A percentile compares a stretch with the other conserved stretches of the same genome.
These are phyloP conservation scores for Acanthiza pusilla DNA, from an alignment of 2,797 vertebrate species.

Conservation along the genomic window DNA sequence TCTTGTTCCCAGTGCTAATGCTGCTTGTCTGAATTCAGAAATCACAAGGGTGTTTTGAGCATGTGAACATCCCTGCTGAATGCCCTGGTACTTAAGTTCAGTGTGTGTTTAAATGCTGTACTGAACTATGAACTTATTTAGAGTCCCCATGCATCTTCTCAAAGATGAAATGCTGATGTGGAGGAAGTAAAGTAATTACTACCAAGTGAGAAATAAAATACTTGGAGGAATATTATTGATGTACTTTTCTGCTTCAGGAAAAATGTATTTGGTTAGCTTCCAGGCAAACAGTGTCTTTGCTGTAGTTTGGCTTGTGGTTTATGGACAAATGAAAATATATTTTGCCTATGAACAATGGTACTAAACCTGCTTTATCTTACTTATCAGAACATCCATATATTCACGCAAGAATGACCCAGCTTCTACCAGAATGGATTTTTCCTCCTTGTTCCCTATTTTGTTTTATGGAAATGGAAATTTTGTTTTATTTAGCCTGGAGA, in stretches of 20 bases:
- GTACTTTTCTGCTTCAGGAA: not conserved
- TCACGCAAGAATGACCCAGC: not conserved
- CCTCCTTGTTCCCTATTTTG: not conserved
- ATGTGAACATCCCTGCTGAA: not conserved
- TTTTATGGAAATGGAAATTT: not conserved
- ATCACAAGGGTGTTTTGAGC: not conserved
- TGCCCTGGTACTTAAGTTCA: not conserved
- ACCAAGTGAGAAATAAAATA: constrained; percentile 17
- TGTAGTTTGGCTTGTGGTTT: not conserved
- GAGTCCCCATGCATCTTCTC: not conserved
- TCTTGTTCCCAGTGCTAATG: not conserved
- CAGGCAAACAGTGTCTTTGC: not conserved
- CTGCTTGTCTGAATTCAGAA: not conserved
- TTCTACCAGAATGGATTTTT: not conserved
- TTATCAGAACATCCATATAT: not conserved
- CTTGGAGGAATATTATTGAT: constrained; percentile 4
- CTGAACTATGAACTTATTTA: not conserved
- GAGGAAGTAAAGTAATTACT: not conserved
- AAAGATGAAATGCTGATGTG: not conserved
- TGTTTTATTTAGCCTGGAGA: not conserved
- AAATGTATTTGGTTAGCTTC: constrained; percentile 12
- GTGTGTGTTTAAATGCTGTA: not conserved
- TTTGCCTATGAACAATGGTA: not conserved
- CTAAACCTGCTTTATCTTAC: not conserved
- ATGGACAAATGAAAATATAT: not conserved